Conservation (phyloP, 2,888 invertebrate genomes). For the Serrognathus titanus region DNA sequence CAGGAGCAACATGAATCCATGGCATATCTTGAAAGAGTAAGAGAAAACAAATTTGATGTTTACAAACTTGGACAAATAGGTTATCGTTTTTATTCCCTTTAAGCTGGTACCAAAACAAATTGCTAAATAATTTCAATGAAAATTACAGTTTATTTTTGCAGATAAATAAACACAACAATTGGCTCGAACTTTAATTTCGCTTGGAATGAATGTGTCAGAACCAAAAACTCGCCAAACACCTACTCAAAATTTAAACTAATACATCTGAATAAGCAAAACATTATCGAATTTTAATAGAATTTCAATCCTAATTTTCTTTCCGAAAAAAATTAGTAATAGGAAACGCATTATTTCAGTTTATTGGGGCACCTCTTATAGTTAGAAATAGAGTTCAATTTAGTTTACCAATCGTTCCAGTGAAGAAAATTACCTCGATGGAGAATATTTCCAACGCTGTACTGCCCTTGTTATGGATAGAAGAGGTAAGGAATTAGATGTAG, state of each 20-base stretch:
- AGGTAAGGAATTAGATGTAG: constrained; percentile 50
- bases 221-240: no score
- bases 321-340: not conserved
- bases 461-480: constrained; percentile 79
- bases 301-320: constrained; percentile 19
- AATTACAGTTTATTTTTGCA: no score
- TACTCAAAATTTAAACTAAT: no score
- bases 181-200: no score
- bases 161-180: no score
- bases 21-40: constrained; percentile 77
- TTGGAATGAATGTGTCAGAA: no score
- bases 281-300: constrained; percentile 24
- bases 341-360: constrained; percentile 50
- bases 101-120: no score
- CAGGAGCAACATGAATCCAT: constrained; percentile 69
- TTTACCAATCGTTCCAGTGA: constrained; percentile 60
- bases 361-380: constrained; percentile 71
- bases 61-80: no score
- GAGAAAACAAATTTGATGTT: constrained; percentile 26
- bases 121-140: no score
- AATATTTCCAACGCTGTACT: constrained; percentile 61
- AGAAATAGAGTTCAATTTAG: constrained; percentile 74
- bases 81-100: no score
- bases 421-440: constrained; percentile 65
- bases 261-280: no score